phyloP scores from a whole-genome alignment of 1,140 invertebrate genomes.

The Trichogramma pretiosum region DNA sequence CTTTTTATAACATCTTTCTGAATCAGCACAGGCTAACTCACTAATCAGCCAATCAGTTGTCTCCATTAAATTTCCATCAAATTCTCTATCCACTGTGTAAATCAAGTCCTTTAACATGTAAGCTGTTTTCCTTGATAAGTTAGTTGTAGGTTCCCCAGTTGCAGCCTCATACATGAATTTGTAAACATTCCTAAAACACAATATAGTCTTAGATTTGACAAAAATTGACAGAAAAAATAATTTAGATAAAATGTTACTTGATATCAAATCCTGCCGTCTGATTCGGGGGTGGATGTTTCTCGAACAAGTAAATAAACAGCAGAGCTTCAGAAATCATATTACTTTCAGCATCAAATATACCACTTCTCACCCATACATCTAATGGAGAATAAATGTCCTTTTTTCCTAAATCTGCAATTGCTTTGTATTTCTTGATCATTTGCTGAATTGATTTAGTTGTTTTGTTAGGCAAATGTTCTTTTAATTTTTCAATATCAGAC shows the following conservation, averaged over 20 bases:
- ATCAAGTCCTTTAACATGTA: slow-evolving; percentile 17
- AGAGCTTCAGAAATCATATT: slow-evolving; percentile 22
- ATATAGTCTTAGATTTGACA: not conserved
- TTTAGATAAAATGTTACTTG: slow-evolving; percentile 18
- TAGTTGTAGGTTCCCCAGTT: not conserved
- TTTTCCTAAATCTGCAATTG: not conserved
- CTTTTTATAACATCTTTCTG: slow-evolving; percentile 11
- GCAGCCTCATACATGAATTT: slow-evolving; percentile 22
- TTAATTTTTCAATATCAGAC: slow-evolving; percentile 15
- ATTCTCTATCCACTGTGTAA: slow-evolving; percentile 13
- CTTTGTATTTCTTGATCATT: slow-evolving; percentile 17
- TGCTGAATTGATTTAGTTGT: slow-evolving; percentile 5
- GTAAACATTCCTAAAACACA: slow-evolving; percentile 23
- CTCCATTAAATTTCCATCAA: slow-evolving; percentile 13
- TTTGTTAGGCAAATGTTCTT: slow-evolving; percentile 15
- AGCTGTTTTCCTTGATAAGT: slow-evolving; percentile 16
- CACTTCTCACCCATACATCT: slow-evolving; percentile 23
- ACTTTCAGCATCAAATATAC: slow-evolving; percentile 16
- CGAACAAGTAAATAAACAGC: slow-evolving; percentile 24
- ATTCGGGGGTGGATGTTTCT: slow-evolving; percentile 19
- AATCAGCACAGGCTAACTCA: slow-evolving; percentile 7
- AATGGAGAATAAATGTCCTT: slow-evolving; percentile 14
- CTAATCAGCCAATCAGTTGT: slow-evolving; percentile 16
- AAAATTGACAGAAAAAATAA: not conserved
- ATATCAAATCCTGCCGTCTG: slow-evolving; percentile 20